Percentiles rank a stretch among this genome's conserved stretches.
Evolutionary conservation across 1,140 invertebrate species (phyloP).

Genomic region (Zaprionus lachaisei): DNA sequence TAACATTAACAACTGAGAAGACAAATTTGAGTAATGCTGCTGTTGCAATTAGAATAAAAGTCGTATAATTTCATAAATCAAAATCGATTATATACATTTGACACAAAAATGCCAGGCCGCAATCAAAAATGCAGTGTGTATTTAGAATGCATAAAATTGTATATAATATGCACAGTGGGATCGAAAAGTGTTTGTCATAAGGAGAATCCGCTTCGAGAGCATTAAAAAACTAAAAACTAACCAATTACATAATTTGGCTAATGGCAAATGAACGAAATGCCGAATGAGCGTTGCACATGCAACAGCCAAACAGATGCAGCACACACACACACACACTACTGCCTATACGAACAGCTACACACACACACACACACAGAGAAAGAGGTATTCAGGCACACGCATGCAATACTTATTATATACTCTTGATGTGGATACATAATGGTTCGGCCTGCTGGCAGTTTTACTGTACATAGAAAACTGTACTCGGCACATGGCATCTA

Average conservation of each 20-base stretch:
- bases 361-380: too few relatives aligned
- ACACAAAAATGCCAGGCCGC: not conserved
- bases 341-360: not conserved
- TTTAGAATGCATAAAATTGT: not conserved
- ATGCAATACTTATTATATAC: conserved; percentile 7
- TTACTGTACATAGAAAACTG: conserved; percentile 74
- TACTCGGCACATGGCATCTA: conserved; percentile 66
- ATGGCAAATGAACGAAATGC: conserved; percentile 42
- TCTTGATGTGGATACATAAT: conserved; percentile 19
- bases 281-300: conserved; percentile 14
- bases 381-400: not conserved
- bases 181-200: conserved; percentile 27
- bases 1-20: too few relatives aligned
- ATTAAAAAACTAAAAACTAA: conserved; percentile 38
- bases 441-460: conserved; percentile 46
- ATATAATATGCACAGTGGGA: conserved; percentile 8
- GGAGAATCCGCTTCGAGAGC: conserved; percentile 3
- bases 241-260: conserved; percentile 53
- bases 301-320: conserved; percentile 20
- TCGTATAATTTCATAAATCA: not conserved
- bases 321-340: not conserved
- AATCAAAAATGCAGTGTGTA: not conserved
- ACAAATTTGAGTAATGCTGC: too few relatives aligned
- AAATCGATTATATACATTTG: not conserved
- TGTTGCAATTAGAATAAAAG: too few relatives aligned